Evolutionary conservation across 1,140 invertebrate species (phyloP), one percentile per base, ranked within the genome.

Genomic region (Oppia nitens): DNA sequence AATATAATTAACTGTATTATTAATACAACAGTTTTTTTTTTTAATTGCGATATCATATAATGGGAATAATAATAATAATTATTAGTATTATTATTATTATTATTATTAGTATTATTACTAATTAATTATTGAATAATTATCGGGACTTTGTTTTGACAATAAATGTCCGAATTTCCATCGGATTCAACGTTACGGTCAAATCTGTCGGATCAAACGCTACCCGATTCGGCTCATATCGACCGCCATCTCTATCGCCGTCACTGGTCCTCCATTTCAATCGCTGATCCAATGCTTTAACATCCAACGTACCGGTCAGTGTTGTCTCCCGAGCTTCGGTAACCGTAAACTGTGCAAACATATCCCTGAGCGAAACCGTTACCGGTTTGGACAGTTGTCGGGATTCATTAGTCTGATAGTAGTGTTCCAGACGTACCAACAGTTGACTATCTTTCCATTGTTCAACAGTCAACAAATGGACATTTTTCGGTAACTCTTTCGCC

Each of bases 381-480:
- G 78, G 74, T 57, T 77, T 66, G 20, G 79, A 83, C 24, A 68
- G 57, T 26, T 49, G 25, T 1, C 68, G 61, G 59, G 84, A 79
- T 67, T 89, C 83, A 4, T 73, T 71, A 24, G 75, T 77, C 68
- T 92, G 86, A 61, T 85, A 80, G 47, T 89, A 78, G 70, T 97
- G 88, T 67, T 97, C 92, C 3, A 97, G 71, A 52, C 92, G 76
- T 1, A 96, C 62, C 2, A 96, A 73, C 17, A 87, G 70, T 17
- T 76, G 75, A 0, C 71, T 72, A 14, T 74, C 76, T 51, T 80
- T 79, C 79, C 85, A 86, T 4, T 85, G 83, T 68, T 94, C 88
- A 55, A 94, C 69, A 6, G 89, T 92, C 24, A 96, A 70, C 20
- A 96, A 71, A 63, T 91, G 81, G 0, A 95, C 77, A 68, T 89